Evolutionary conservation across 2,113 vertebrate species (phyloP), one percentile per base, ranked within the genome.

Genomic region (Numenius arquata): DNA sequence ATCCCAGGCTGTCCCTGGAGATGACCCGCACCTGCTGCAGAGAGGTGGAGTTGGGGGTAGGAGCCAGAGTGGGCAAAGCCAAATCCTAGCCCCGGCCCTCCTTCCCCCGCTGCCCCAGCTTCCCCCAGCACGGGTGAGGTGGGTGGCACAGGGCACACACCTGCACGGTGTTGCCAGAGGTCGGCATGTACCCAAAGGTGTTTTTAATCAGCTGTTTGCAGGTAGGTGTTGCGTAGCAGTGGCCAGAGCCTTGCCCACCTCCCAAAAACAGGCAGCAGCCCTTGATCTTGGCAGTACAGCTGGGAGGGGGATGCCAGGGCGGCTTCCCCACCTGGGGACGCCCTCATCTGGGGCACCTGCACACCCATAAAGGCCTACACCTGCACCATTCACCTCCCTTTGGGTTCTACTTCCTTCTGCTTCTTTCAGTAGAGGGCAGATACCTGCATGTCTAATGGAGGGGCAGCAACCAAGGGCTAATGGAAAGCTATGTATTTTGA

Each of bases 111-210:
- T 67, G 27, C 61, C 40, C 26, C 2, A 4, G n/a, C 4, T 47
- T 25, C 16, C 11, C 22, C 11, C 36, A 74, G 41, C 11, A 38
- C 6, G 12, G 41, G 5, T 30, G 78, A 70, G 3, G 14, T 12
- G 50, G 43, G 30, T 30, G 65, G 16, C 47, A 45, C 16, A 23
- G 67, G 32, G 19, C 3, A 1, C 63, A 18, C 19, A 61, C 12
- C 21, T 0, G 0, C n/a, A 9, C 0, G 1, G 15, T 9, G 30
- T 7, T 81, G 23, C 29, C 55, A 34, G 79, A 72, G 18, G 18
- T 36, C 0, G 0, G 34, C 4, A 9, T 0, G 2, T 26, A 30
- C 53, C 36, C 3, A 0, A 16, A 56, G 45, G 21, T 25, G 34
- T 4, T 70, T 70, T 30, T 65, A 74, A 18, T 5, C 22, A 73